phyloP scores from a whole-genome alignment of 1,140 invertebrate species.

The Micrasema longulum region DNA sequence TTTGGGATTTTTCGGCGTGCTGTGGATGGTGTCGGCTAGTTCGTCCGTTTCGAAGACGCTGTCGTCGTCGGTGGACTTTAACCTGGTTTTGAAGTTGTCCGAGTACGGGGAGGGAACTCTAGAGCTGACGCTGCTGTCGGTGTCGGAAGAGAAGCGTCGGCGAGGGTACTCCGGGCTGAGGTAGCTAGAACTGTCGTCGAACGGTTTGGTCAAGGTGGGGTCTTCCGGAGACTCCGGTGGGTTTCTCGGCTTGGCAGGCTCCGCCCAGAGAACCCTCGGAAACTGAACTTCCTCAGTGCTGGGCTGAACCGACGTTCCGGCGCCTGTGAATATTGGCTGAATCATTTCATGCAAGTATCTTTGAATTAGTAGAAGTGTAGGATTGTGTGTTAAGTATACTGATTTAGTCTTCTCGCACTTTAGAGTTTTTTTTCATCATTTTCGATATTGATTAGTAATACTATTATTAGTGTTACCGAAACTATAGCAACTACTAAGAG shows the following conservation, averaged over 20 bases:
- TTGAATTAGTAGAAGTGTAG: not conserved
- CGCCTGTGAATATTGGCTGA: constrained; percentile 41
- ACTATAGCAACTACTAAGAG: no score
- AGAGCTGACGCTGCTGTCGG: constrained; percentile 42
- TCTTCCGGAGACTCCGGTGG: constrained; percentile 42
- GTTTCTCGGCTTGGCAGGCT: constrained; percentile 40
- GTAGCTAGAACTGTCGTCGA: constrained; percentile 32
- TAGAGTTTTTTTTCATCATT: not conserved
- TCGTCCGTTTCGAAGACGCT: constrained; percentile 18
- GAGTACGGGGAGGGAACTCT: constrained; percentile 45
- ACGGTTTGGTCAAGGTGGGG: constrained; percentile 19
- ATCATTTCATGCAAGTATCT: constrained; percentile 30
- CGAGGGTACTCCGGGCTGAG: constrained; percentile 38
- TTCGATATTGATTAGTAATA: not conserved
- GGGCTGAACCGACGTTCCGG: constrained; percentile 46
- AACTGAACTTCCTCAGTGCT: constrained; percentile 34
- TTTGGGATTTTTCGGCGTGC: constrained; percentile 37
- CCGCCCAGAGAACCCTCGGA: constrained; percentile 49
- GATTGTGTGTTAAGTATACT: constrained; percentile 8
- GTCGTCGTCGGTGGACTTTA: constrained; percentile 3
- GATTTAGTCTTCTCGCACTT: constrained; percentile 4
- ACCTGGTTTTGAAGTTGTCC: constrained; percentile 14
- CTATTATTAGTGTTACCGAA: no score
- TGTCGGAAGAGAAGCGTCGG: constrained; percentile 45
- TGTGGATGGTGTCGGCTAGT: constrained; percentile 6